A percentile compares a stretch with the other conserved stretches of the same genome.
phyloP scores from a whole-genome alignment of 1,140 invertebrate genomes.

The Leptopilina clavipes region DNA sequence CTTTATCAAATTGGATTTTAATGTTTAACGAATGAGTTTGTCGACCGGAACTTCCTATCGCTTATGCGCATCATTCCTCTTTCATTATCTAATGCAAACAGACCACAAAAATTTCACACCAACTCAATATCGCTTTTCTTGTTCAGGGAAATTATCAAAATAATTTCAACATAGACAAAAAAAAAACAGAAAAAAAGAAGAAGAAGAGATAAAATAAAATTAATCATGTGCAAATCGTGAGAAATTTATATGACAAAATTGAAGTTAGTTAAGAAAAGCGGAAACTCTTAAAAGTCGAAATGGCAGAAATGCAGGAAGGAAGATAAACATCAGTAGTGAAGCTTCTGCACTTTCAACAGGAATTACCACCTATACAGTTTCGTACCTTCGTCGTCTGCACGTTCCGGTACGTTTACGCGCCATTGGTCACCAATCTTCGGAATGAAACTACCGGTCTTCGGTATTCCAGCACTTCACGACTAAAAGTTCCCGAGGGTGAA shows the following conservation, averaged over 20 bases:
- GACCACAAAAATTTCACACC: slow-evolving; percentile 36
- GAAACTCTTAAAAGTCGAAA: slow-evolving; percentile 40
- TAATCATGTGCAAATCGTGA: neutral
- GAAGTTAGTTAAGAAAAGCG: slow-evolving; percentile 38
- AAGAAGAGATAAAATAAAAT: too few relatives aligned
- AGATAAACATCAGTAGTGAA: slow-evolving; percentile 54
- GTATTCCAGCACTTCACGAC: slow-evolving; percentile 45
- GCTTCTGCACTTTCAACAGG: slow-evolving; percentile 46
- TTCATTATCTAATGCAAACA: slow-evolving; percentile 5
- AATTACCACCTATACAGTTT: slow-evolving; percentile 53
- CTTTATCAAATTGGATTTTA: slow-evolving; percentile 20
- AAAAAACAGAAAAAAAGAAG: too few relatives aligned
- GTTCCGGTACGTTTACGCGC: slow-evolving; percentile 65
- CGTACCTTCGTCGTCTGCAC: slow-evolving; percentile 54
- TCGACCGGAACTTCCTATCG: neutral
- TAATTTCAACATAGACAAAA: neutral
- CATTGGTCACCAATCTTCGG: slow-evolving; percentile 68
- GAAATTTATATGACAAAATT: slow-evolving; percentile 3
- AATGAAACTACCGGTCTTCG: slow-evolving; percentile 65
- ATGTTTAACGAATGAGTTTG: slow-evolving; percentile 5
- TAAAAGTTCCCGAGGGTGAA: slow-evolving; percentile 45
- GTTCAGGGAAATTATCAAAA: neutral
- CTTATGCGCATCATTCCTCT: neutral
- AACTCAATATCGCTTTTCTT: slow-evolving; percentile 14
- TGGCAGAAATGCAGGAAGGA: slow-evolving; percentile 43